phyloP scores from a whole-genome alignment of 2,888 invertebrate species.

The Callimorpha dominula region DNA sequence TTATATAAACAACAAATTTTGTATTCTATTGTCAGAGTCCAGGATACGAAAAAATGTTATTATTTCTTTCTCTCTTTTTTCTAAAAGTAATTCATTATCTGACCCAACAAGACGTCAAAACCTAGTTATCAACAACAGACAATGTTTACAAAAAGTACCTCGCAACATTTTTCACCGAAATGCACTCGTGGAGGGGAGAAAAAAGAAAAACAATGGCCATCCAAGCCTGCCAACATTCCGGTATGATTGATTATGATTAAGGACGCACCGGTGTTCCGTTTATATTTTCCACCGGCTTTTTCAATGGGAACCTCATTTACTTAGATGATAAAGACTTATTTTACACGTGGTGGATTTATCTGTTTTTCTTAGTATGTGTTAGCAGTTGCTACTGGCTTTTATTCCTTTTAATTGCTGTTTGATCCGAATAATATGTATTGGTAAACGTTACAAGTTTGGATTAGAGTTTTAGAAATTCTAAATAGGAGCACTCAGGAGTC shows the following conservation, averaged over 20 bases:
- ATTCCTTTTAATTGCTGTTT: neutral
- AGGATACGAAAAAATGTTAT: neutral
- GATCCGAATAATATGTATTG: too few species aligned
- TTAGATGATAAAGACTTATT: slow-evolving; percentile 28
- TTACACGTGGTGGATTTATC: slow-evolving; percentile 8
- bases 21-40: neutral
- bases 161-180: slow-evolving; percentile 49
- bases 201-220: slow-evolving; percentile 46
- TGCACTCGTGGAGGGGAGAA: slow-evolving; percentile 38
- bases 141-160: slow-evolving; percentile 36
- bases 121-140: slow-evolving; percentile 17
- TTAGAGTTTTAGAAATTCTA: too few species aligned
- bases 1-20: too few species aligned
- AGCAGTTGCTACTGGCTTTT: neutral
- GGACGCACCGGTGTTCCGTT: slow-evolving; percentile 36
- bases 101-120: neutral
- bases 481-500: too few species aligned
- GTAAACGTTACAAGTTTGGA: too few species aligned
- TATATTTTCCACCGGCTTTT: slow-evolving; percentile 41
- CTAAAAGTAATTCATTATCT: neutral
- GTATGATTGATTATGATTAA: slow-evolving; percentile 66
- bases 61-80: neutral
- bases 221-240: slow-evolving; percentile 41
- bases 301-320: slow-evolving; percentile 44
- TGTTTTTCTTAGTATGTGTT: neutral